Conservation (phyloP, 2,113 vertebrate genomes). For the Chelonoidis abingdonii region DNA sequence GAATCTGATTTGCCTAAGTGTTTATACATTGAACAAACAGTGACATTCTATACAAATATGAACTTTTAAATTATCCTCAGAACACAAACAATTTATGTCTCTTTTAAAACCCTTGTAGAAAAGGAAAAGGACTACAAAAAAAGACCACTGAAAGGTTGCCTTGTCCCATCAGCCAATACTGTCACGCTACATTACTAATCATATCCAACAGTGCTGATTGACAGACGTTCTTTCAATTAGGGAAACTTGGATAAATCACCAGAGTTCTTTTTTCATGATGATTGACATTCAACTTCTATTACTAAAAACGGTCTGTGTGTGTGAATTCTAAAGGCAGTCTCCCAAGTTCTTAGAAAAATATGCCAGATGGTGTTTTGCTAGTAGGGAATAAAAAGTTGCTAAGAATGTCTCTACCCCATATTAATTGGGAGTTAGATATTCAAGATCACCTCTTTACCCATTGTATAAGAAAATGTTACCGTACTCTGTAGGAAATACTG, state of each 20-base stretch:
- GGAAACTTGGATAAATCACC: slow-evolving; percentile 30
- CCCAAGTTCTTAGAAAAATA: slow-evolving; percentile 22
- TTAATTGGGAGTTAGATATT: background rate
- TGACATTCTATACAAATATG: background rate
- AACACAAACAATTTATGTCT: background rate
- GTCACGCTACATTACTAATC: background rate
- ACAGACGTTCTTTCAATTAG: background rate
- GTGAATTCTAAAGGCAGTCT: slow-evolving; percentile 54
- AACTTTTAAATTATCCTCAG: background rate
- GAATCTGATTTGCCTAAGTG: background rate
- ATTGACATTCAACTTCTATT: slow-evolving; percentile 37
- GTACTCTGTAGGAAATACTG: background rate
- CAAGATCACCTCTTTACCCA: background rate
- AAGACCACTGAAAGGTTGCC: background rate
- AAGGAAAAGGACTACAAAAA: background rate
- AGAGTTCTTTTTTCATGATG: slow-evolving; percentile 32
- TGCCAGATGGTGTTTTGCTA: slow-evolving; percentile 40
- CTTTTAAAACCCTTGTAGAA: background rate
- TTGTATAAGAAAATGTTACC: background rate
- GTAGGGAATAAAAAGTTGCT: slow-evolving; percentile 7
- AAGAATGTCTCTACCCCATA: background rate
- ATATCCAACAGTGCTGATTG: background rate
- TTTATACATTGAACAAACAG: background rate
- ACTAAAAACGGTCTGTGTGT: slow-evolving; percentile 20
- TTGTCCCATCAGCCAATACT: background rate